Conservation (phyloP, 1,140 invertebrate genomes). For the Potamilus streckersoni region DNA sequence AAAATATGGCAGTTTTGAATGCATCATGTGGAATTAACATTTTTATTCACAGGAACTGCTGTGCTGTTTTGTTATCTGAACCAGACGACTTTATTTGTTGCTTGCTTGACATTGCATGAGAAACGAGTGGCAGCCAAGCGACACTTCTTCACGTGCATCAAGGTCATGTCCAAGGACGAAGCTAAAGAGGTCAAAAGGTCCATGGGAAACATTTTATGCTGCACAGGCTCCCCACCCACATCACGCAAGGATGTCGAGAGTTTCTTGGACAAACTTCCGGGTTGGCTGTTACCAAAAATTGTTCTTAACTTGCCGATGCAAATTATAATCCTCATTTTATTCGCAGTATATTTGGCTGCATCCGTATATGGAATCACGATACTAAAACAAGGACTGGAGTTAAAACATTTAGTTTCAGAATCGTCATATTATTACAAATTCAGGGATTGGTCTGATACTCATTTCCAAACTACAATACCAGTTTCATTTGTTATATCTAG, state of each 20-base stretch:
- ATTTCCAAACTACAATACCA: not conserved
- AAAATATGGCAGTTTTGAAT: too few relatives aligned
- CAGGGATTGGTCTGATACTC: not conserved
- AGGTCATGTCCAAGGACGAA: constrained; percentile 17
- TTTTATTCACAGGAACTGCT: constrained; percentile 79
- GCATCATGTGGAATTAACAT: not conserved
- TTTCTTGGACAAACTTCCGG: constrained; percentile 34
- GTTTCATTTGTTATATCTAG: not conserved
- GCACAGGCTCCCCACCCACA: constrained; percentile 29
- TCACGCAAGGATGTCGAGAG: constrained; percentile 34
- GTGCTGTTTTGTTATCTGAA: constrained; percentile 94
- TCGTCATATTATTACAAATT: constrained; percentile 55
- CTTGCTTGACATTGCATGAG: constrained; percentile 89
- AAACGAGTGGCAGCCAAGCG: constrained; percentile 86
- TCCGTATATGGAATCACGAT: constrained; percentile 88
- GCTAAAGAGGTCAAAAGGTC: constrained; percentile 25
- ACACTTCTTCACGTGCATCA: constrained; percentile 80
- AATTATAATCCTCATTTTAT: constrained; percentile 79
- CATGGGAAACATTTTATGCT: constrained; percentile 31
- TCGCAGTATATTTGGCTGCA: constrained; percentile 83
- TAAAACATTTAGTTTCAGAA: constrained; percentile 63
- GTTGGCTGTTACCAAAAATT: constrained; percentile 22
- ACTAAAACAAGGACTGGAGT: constrained; percentile 87
- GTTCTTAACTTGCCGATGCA: constrained; percentile 71
- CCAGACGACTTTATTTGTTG: constrained; percentile 95